Evolutionary conservation across 2,888 invertebrate genomes (phyloP).

Genomic region (Zele albiditarsus): DNA sequence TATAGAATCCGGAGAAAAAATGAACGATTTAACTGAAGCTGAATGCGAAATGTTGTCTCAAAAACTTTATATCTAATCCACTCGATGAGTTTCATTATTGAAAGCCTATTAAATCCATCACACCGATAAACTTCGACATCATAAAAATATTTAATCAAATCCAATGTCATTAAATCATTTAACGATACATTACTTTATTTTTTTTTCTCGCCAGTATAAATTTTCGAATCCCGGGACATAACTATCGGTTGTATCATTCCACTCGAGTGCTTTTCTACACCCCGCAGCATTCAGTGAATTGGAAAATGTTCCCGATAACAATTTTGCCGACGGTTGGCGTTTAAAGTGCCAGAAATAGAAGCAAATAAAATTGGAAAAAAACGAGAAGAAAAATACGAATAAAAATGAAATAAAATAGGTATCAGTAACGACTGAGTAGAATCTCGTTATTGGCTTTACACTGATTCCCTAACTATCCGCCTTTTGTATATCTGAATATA

Average conservation of each 20-base stretch:
- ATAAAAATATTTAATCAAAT: too few species aligned
- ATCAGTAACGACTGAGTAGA: background rate
- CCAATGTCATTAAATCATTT: too few species aligned
- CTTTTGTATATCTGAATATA: background rate
- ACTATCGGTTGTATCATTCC: background rate
- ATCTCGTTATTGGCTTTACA: background rate
- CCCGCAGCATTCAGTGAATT: constrained; percentile 6
- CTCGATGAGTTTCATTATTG: too few species aligned
- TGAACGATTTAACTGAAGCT: too few species aligned
- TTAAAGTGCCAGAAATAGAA: background rate
- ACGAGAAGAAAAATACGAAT: background rate
- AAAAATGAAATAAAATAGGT: background rate
- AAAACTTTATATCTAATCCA: too few species aligned
- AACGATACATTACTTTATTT: background rate
- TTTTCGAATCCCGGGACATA: background rate
- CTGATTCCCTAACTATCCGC: background rate
- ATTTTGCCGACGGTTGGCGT: background rate
- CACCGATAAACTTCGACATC: background rate
- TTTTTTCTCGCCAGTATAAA: background rate
- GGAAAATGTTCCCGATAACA: background rate
- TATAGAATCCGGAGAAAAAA: too few species aligned
- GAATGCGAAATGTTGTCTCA: too few species aligned
- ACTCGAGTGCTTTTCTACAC: background rate
- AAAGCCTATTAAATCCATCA: background rate
- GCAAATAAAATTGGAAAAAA: background rate